A percentile compares a stretch with the other conserved stretches of the same genome.
These are phyloP conservation scores for Yasuhikotakia modesta DNA, from an alignment of 2,797 vertebrate species.

Conservation along the genomic window DNA sequence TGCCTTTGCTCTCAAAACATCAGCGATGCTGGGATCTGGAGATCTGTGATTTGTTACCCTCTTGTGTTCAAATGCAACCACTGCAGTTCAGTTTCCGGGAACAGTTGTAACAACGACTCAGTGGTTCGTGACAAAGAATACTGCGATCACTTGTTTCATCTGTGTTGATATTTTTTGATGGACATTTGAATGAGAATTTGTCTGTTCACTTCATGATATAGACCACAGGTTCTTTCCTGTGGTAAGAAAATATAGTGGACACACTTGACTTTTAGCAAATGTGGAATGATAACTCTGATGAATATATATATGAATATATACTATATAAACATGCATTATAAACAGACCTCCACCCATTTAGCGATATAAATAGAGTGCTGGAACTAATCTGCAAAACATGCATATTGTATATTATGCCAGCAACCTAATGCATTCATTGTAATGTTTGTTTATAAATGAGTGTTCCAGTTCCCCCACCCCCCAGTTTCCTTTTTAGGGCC, in stretches of 20 bases:
- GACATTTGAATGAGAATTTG: constrained; percentile 36
- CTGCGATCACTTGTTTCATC: neutral
- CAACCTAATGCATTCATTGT: constrained; percentile 52
- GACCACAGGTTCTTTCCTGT: neutral
- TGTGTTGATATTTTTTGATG: constrained; percentile 50
- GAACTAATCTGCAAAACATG: constrained; percentile 45
- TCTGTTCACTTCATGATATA: neutral
- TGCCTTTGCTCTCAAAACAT: constrained; percentile 11
- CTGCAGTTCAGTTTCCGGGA: constrained; percentile 53
- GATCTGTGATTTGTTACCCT: constrained; percentile 53
- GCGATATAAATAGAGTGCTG: constrained; percentile 55
- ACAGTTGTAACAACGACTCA: constrained; percentile 14
- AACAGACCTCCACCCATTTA: constrained; percentile 53
- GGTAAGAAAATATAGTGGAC: neutral
- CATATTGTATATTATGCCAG: constrained; percentile 42
- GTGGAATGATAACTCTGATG: neutral
- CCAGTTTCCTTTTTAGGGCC: neutral
- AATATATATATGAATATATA: constrained; percentile 9
- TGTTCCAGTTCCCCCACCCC: too few species aligned
- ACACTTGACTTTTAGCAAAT: neutral
- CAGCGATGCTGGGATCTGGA: neutral
- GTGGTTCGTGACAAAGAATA: neutral
- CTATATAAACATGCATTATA: constrained; percentile 48
- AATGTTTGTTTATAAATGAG: constrained; percentile 31
- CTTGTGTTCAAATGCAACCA: constrained; percentile 61